Evolutionary conservation across 2,888 invertebrate genomes (phyloP).

Genomic region (Watsonalla cultraria): DNA sequence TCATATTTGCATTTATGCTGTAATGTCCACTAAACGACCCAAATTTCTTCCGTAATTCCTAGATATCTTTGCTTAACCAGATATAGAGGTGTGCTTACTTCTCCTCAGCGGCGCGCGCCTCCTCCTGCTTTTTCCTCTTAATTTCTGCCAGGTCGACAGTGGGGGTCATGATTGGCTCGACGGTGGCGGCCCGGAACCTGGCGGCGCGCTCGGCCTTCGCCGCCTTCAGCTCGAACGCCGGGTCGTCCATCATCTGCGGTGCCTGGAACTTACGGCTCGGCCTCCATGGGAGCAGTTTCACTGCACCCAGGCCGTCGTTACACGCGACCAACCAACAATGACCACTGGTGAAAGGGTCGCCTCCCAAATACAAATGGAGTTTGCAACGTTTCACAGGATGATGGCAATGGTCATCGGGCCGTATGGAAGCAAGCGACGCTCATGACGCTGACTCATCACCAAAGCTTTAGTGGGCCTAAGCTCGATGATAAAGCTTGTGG

Average conservation of each 20-base stretch:
- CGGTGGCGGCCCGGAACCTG: slow-evolving; percentile 76
- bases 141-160: slow-evolving; percentile 75
- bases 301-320: slow-evolving; percentile 71
- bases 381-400: slow-evolving; percentile 27
- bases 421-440: slow-evolving; percentile 45
- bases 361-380: slow-evolving; percentile 12
- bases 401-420: slow-evolving; percentile 38
- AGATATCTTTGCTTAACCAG: neutral
- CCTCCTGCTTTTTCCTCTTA: slow-evolving; percentile 79
- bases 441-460: slow-evolving; percentile 43
- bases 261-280: slow-evolving; percentile 84
- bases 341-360: slow-evolving; percentile 49
- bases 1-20: too few relatives aligned
- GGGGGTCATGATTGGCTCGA: slow-evolving; percentile 65
- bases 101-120: slow-evolving; percentile 81
- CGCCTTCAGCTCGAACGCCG: slow-evolving; percentile 78
- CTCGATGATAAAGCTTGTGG: slow-evolving; percentile 50
- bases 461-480: slow-evolving; percentile 52
- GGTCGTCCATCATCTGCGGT: slow-evolving; percentile 78
- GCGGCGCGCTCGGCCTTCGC: slow-evolving; percentile 81
- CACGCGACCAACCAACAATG: slow-evolving; percentile 35
- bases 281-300: slow-evolving; percentile 82
- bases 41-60: neutral
- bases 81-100: slow-evolving; percentile 52
- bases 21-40: neutral